Percentiles rank a stretch among this genome's conserved stretches.
Evolutionary conservation across 1,140 invertebrate species (phyloP).

Genomic region (Calosoma granatense): DNA sequence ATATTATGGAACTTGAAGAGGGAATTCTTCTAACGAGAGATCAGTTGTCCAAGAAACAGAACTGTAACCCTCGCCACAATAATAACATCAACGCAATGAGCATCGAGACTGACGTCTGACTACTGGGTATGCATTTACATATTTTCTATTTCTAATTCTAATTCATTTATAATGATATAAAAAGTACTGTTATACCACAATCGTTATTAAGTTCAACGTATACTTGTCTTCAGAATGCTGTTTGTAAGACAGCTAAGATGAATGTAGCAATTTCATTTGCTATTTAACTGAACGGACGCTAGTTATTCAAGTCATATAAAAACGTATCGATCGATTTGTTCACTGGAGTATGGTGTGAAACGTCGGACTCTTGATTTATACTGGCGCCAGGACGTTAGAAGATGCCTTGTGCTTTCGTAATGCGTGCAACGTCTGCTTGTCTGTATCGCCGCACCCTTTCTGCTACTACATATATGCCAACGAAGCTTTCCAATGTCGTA

Average conservation of each 20-base stretch:
- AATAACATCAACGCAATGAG: slow-evolving; percentile 79
- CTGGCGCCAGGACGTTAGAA: not conserved
- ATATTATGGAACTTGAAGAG: slow-evolving; percentile 92
- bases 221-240: too few species aligned
- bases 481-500: not conserved
- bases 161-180: not conserved
- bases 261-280: too few species aligned
- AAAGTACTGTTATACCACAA: not conserved
- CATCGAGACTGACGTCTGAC: slow-evolving; percentile 97
- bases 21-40: slow-evolving; percentile 66
- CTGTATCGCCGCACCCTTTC: not conserved
- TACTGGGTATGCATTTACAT: slow-evolving; percentile 56
- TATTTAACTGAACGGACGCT: too few species aligned
- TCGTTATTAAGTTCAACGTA: too few species aligned
- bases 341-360: not conserved
- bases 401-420: not conserved
- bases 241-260: too few species aligned
- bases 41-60: slow-evolving; percentile 63
- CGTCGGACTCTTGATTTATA: not conserved
- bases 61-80: slow-evolving; percentile 77
- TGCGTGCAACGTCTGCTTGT: not conserved
- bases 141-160: not conserved
- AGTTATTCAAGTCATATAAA: too few species aligned
- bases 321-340: not conserved
- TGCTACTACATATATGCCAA: not conserved